These are phyloP conservation scores for Pygoscelis antarcticus DNA, from an alignment of 2,113 vertebrate species.

Conservation along the genomic window DNA sequence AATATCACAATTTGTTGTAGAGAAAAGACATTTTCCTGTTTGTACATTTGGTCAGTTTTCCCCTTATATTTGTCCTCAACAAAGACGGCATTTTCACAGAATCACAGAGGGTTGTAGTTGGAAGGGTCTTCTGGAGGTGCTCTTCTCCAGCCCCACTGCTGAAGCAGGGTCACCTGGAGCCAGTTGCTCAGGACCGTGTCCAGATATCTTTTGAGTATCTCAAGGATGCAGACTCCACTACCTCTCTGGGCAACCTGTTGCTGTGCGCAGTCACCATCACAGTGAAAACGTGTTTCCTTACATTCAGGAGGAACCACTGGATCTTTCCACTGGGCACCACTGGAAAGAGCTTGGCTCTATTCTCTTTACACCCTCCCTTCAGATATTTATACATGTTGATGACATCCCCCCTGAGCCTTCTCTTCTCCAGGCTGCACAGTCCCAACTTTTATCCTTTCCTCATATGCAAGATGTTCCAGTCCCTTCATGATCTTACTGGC, in stretches of 20 bases:
- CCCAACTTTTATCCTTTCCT: background rate
- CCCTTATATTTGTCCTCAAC: background rate
- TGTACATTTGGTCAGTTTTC: background rate
- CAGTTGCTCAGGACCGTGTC: background rate
- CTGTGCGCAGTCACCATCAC: rapidly evolving
- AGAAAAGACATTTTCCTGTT: background rate
- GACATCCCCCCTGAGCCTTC: background rate
- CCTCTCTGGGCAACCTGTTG: background rate
- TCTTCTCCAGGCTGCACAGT: background rate
- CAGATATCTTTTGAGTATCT: background rate
- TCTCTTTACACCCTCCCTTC: background rate
- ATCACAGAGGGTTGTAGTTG: background rate
- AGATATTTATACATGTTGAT: background rate
- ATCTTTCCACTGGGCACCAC: no score
- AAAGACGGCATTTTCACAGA: background rate
- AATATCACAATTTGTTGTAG: background rate
- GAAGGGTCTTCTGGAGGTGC: background rate
- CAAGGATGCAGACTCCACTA: background rate
- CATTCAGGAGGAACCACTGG: background rate
- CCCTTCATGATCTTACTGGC: background rate
- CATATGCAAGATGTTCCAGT: background rate
- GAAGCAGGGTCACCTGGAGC: background rate
- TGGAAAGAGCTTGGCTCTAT: background rate
- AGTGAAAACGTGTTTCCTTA: background rate
- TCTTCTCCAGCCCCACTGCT: background rate